Base-by-base conservation (phyloP, 1,140 invertebrate species). In the Drosophila subobscura region DNA sequence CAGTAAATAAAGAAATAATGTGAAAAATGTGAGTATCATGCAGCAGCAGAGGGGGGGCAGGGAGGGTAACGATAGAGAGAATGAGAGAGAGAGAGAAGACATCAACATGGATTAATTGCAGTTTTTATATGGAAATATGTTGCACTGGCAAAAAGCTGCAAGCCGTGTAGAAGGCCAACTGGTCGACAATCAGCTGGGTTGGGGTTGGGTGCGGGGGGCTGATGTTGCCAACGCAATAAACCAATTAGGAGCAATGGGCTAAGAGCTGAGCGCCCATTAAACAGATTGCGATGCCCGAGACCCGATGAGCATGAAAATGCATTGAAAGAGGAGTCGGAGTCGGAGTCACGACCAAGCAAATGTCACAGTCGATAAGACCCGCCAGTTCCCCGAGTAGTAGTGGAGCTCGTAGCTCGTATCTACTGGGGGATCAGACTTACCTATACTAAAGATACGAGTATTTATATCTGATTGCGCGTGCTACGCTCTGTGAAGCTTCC, bases 61-160 rank as follows among this genome's bases (percentile, higher is more conserved):
- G 12, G 3, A 0, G 4, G 33, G 33, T 4, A 37, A 12, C 33
- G 33, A 37, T 37, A 37, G 33, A 37, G 33, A 37, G 33, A 37
- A 37, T 22, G n/a, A 27, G 45, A 23, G 22, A 27, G 37, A 40
- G 50, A 42, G 58, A 55, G 59, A 33, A 70, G 44, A 56, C 33
- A 58, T 40, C 65, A 57, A 54, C 60, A 56, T 51, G 57, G 46
- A 68, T 72, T 70, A 60, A 55, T 51, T 71, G 65, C 64, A 73
- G 22, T 78, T 56, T 61, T 52, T 49, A 70, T 59, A 47, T 63
- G 64, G 47, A 76, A 72, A 60, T 68, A 47, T 52, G 53, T 72
- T 65, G 72, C 53, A 67, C 6, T 57, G 16, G 70, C 70, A 47
- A 55, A 44, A 55, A 68, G 41, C 42, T 37, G 44, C 49, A 47